Evolutionary conservation across 2,888 invertebrate genomes (phyloP).

Genomic region (Halictus ligatus): DNA sequence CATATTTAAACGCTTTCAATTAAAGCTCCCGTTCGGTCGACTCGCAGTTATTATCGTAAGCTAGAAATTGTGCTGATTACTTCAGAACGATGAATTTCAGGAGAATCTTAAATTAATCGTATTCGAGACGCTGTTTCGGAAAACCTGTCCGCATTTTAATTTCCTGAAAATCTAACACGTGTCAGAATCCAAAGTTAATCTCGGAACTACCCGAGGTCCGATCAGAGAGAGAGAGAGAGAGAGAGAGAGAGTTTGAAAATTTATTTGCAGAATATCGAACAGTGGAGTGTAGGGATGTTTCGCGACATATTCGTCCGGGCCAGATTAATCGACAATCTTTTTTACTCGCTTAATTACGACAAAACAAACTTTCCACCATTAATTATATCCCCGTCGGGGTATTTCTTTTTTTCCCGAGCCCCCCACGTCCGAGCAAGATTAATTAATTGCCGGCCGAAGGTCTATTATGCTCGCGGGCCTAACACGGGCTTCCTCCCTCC

Average conservation of each 20-base stretch:
- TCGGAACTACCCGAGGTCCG: background rate
- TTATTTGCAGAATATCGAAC: no score
- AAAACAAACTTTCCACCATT: slow-evolving; percentile 56
- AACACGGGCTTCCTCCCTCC: slow-evolving; percentile 42
- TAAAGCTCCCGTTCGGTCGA: no score
- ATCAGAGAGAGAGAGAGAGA: no score
- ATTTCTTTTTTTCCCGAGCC: background rate
- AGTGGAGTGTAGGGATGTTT: background rate
- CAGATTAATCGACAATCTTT: slow-evolving; percentile 46
- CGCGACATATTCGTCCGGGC: background rate
- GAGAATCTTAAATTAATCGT: background rate
- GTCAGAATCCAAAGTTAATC: no score
- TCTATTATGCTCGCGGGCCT: slow-evolving; percentile 58
- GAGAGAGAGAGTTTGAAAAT: no score
- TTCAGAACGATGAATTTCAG: background rate
- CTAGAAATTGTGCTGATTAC: background rate
- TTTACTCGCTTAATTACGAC: slow-evolving; percentile 48
- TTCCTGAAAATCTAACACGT: background rate
- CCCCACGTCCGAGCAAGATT: slow-evolving; percentile 33
- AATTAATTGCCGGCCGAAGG: slow-evolving; percentile 60
- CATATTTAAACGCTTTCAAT: no score
- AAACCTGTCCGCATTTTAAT: background rate
- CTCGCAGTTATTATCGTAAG: background rate
- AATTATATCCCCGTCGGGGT: slow-evolving; percentile 41
- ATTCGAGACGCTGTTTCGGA: background rate